These are phyloP conservation scores for Lymantria monacha DNA, from an alignment of 2,888 invertebrate genomes.

Conservation along the genomic window DNA sequence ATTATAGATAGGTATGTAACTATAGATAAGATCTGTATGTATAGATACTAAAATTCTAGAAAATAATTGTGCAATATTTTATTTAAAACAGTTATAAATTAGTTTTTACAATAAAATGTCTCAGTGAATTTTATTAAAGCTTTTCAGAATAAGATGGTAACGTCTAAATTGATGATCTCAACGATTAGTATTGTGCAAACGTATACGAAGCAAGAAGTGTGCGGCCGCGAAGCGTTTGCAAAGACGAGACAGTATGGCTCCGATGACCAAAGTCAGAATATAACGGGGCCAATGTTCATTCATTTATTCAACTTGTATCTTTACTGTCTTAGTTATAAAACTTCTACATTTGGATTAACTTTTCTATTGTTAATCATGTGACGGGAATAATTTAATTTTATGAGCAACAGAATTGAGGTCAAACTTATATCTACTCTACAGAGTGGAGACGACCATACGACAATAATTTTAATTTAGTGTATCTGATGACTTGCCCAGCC, in stretches of 20 bases:
- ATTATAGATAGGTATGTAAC: too few relatives aligned
- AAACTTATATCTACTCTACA: too few relatives aligned
- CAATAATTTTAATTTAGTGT: too few relatives aligned
- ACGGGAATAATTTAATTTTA: slow-evolving; percentile 3
- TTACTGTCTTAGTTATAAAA: slow-evolving; percentile 18
- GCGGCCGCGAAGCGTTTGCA: slow-evolving; percentile 13
- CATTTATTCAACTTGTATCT: slow-evolving; percentile 10
- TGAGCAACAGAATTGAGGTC: background rate
- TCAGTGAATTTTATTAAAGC: slow-evolving; percentile 10
- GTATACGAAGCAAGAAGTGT: slow-evolving; percentile 13
- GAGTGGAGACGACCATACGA: too few relatives aligned
- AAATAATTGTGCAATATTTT: background rate
- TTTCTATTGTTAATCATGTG: slow-evolving; percentile 2
- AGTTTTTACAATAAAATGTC: too few relatives aligned
- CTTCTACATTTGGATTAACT: slow-evolving; percentile 14
- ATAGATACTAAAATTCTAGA: too few relatives aligned
- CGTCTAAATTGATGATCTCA: slow-evolving; percentile 44
- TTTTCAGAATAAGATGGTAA: slow-evolving; percentile 35
- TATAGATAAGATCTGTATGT: too few relatives aligned
- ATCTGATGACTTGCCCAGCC: too few relatives aligned
- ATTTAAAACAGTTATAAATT: background rate
- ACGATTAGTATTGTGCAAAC: slow-evolving; percentile 23
- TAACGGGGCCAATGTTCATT: slow-evolving; percentile 15
- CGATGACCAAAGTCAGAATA: slow-evolving; percentile 17
- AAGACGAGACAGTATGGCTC: slow-evolving; percentile 30